phyloP scores from a whole-genome alignment of 1,140 invertebrate genomes.

The Homalodisca vitripennis region DNA sequence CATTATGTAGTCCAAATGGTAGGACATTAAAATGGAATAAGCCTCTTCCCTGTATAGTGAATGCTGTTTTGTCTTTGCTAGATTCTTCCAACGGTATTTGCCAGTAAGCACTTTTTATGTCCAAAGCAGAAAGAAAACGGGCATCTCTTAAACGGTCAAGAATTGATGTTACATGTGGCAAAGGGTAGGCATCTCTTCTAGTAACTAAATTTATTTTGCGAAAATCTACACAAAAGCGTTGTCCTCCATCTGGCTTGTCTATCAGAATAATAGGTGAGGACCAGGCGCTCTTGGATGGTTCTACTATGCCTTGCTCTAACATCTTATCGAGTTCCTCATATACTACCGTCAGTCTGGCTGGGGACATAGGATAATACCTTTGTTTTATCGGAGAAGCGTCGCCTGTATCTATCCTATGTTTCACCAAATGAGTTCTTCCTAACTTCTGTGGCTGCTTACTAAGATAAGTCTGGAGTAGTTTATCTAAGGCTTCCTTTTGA shows the following conservation, averaged over 20 bases:
- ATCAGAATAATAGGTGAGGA: neutral
- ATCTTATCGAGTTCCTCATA: neutral
- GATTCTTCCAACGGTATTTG: conserved; percentile 45
- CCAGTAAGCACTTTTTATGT: conserved; percentile 45
- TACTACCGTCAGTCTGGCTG: neutral
- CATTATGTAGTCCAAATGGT: conserved; percentile 4
- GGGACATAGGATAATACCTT: neutral
- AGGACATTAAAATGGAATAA: conserved; percentile 26
- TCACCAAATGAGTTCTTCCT: neutral
- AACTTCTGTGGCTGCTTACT: neutral
- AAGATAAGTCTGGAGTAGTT: neutral
- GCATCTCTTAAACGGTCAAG: neutral
- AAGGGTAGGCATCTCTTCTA: neutral
- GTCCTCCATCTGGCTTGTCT: neutral
- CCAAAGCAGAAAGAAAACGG: neutral
- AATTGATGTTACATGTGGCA: neutral
- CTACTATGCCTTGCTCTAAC: neutral
- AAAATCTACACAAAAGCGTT: neutral
- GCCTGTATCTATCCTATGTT: neutral
- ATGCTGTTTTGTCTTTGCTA: conserved; percentile 46
- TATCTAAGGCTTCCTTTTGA: neutral
- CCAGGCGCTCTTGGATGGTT: neutral
- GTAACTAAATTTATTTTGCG: neutral
- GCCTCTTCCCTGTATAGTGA: conserved; percentile 45
- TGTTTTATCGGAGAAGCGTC: neutral